Evolutionary conservation across 2,888 invertebrate genomes (phyloP).

Genomic region (Trissolcus brochymenae): DNA sequence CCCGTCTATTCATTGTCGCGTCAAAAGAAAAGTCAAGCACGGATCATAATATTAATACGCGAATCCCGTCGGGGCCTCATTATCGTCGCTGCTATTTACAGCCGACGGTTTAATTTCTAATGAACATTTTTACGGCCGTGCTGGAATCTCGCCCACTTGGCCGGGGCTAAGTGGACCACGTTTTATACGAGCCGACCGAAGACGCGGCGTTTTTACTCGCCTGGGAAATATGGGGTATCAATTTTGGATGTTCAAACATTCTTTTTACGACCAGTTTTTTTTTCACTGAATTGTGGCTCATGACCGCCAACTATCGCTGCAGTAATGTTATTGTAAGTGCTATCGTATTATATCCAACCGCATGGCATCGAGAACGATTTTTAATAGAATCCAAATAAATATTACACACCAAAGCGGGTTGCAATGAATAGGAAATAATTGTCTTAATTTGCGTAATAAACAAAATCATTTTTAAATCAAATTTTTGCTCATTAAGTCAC

Average conservation of each 20-base stretch:
- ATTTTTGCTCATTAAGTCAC: too few species aligned
- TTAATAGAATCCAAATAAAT: too few species aligned
- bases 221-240: conserved; percentile 29
- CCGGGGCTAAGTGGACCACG: conserved; percentile 17
- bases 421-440: too few species aligned
- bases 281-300: conserved; percentile 9
- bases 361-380: too few species aligned
- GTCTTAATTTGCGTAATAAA: too few species aligned
- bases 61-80: conserved; percentile 32
- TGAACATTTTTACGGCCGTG: conserved; percentile 44
- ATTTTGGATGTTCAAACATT: conserved; percentile 14
- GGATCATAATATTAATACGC: conserved; percentile 24
- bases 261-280: conserved; percentile 17
- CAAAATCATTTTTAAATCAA: too few species aligned
- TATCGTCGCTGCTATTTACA: conserved; percentile 38
- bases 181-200: conserved; percentile 14
- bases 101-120: conserved; percentile 37
- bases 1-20: conserved; percentile 16
- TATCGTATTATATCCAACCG: too few species aligned
- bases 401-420: too few species aligned
- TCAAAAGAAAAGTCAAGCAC: conserved; percentile 19
- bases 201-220: conserved; percentile 17
- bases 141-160: conserved; percentile 22
- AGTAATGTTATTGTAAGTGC: too few species aligned
- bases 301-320: background rate